phyloP scores from a whole-genome alignment of 2,113 vertebrate species.

The Turdus rufiventris region DNA sequence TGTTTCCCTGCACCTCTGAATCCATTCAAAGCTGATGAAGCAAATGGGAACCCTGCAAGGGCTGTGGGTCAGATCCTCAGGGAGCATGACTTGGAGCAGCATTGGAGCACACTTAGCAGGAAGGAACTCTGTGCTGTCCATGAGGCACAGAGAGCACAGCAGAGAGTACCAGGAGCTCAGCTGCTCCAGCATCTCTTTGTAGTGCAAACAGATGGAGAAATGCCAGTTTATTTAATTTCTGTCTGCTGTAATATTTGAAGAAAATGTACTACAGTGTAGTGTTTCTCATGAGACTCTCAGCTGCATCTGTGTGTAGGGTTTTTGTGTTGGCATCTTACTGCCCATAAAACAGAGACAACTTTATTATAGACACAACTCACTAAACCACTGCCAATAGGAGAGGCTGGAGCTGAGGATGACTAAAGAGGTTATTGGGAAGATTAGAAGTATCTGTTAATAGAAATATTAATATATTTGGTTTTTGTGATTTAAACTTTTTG shows the following conservation, averaged over 20 bases:
- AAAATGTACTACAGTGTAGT: neutral
- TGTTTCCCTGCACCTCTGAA: neutral
- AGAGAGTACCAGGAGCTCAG: neutral
- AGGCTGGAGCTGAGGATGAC: neutral
- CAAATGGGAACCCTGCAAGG: neutral
- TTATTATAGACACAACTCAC: neutral
- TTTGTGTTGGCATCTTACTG: neutral
- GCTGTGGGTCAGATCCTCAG: neutral
- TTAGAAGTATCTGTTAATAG: neutral
- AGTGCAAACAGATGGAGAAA: neutral
- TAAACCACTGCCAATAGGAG: neutral
- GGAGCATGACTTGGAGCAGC: neutral
- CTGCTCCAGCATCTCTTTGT: neutral
- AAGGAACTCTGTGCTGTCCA: neutral
- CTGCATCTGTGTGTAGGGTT: neutral
- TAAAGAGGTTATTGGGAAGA: conserved; percentile 44
- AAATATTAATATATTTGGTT: neutral
- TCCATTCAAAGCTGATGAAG: neutral
- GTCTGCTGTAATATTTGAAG: neutral
- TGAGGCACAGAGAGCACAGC: neutral
- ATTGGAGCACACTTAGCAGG: neutral
- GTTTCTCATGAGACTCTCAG: neutral
- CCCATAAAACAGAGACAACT: neutral
- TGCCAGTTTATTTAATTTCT: neutral
- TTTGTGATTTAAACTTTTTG: conserved; percentile 15